Percentiles rank a stretch among this genome's conserved stretches.
Conservation (phyloP, 2,888 invertebrate genomes). For the Aromia moschata region DNA sequence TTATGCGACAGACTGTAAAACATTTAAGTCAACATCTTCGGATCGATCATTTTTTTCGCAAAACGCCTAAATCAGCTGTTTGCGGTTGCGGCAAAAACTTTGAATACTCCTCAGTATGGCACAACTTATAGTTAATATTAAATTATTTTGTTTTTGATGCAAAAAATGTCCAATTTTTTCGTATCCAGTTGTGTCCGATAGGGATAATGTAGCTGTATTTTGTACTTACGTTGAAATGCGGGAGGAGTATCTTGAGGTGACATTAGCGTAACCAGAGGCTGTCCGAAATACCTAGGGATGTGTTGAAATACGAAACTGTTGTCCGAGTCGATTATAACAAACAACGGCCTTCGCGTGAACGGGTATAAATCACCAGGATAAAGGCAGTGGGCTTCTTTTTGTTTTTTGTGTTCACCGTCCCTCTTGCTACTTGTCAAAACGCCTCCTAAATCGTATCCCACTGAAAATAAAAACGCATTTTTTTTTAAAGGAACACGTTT, state of each 20-base stretch:
- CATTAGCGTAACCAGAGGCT: slow-evolving; percentile 91
- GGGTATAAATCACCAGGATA: slow-evolving; percentile 95
- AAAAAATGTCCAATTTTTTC: too few relatives aligned
- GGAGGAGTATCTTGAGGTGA: slow-evolving; percentile 91
- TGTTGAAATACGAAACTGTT: slow-evolving; percentile 93
- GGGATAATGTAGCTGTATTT: not conserved
- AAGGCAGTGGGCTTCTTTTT: slow-evolving; percentile 80
- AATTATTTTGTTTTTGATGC: too few relatives aligned
- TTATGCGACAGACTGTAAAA: too few relatives aligned
- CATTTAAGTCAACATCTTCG: too few relatives aligned
- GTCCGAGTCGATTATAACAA: slow-evolving; percentile 94
- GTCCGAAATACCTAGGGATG: slow-evolving; percentile 89
- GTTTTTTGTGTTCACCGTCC: slow-evolving; percentile 70
- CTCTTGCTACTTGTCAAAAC: slow-evolving; percentile 88
- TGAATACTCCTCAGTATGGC: too few relatives aligned
- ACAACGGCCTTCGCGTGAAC: slow-evolving; percentile 90
- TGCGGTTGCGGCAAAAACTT: too few relatives aligned
- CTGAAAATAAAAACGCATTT: slow-evolving; percentile 64
- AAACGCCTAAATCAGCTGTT: too few relatives aligned
- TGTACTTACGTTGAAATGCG: slow-evolving; percentile 64
- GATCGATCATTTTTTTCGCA: too few relatives aligned
- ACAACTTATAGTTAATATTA: too few relatives aligned
- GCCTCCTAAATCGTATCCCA: slow-evolving; percentile 92
- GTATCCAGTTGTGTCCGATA: too few relatives aligned
- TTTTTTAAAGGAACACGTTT: too few relatives aligned